Conservation (phyloP, 2,888 invertebrate genomes). For the Caenorhabditis panamensis region DNA sequence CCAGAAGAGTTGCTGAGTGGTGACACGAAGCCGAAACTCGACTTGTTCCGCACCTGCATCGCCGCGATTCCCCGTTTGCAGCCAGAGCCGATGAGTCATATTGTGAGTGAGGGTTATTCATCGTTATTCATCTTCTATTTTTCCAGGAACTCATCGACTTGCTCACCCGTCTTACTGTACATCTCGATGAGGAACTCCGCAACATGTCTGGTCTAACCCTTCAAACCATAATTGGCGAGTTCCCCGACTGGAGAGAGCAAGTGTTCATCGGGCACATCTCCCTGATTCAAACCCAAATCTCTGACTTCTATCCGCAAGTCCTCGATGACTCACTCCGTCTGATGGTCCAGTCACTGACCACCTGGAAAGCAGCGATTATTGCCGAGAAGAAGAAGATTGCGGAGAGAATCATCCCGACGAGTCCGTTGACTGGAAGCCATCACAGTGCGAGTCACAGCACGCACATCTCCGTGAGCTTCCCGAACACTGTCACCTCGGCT, state of each 20-base stretch:
- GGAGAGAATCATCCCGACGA: slow-evolving; percentile 14
- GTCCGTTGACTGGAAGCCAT: slow-evolving; percentile 6
- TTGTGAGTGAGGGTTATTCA: slow-evolving; percentile 31
- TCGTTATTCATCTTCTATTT: neutral
- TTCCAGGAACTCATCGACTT: slow-evolving; percentile 92
- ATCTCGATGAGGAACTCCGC: slow-evolving; percentile 97
- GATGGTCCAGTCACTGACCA: slow-evolving; percentile 91
- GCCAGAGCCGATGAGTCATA: slow-evolving; percentile 95
- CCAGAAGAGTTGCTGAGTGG: slow-evolving; percentile 85
- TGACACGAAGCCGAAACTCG: slow-evolving; percentile 97
- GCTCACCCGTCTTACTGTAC: slow-evolving; percentile 93
- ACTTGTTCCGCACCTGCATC: slow-evolving; percentile 96
- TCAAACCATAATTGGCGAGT: slow-evolving; percentile 95
- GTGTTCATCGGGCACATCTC: slow-evolving; percentile 86
- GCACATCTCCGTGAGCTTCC: slow-evolving; percentile 30
- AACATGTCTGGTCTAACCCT: slow-evolving; percentile 82
- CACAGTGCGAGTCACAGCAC: slow-evolving; percentile 14
- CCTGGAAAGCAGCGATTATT: slow-evolving; percentile 89
- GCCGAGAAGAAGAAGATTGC: slow-evolving; percentile 63
- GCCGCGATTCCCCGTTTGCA: slow-evolving; percentile 97
- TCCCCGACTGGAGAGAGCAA: slow-evolving; percentile 97
- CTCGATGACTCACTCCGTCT: slow-evolving; percentile 95
- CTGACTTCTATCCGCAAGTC: slow-evolving; percentile 90
- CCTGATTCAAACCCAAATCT: slow-evolving; percentile 74
- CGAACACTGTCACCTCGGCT: slow-evolving; percentile 37